Conservation (phyloP, 2,113 vertebrate genomes). For the Hymenochirus boettgeri region DNA sequence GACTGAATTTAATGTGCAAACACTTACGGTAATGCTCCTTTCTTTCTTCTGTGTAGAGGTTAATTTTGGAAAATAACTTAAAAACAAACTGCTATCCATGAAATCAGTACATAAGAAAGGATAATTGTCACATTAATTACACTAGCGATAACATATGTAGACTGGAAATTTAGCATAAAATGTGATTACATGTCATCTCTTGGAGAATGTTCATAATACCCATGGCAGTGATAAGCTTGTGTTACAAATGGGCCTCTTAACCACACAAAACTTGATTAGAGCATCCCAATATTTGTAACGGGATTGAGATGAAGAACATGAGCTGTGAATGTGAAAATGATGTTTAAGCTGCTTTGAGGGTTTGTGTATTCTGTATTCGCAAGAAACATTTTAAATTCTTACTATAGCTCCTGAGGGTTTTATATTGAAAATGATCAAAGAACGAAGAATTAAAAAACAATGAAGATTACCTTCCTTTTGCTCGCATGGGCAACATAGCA, state of each 20-base stretch:
- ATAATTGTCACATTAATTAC: slow-evolving; percentile 39
- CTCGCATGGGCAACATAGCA: slow-evolving; percentile 19
- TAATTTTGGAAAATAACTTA: too few relatives aligned
- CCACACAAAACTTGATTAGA: slow-evolving; percentile 44
- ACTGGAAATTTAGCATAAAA: slow-evolving; percentile 55
- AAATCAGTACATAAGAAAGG: neutral
- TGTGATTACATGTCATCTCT: slow-evolving; percentile 43
- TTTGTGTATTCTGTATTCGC: slow-evolving; percentile 34
- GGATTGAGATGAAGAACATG: slow-evolving; percentile 48
- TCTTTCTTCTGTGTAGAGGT: too few relatives aligned
- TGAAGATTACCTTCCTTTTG: slow-evolving; percentile 36
- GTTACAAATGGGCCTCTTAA: slow-evolving; percentile 50
- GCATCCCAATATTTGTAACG: slow-evolving; percentile 49
- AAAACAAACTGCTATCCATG: neutral
- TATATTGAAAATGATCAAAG: slow-evolving; percentile 41
- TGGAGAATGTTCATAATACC: slow-evolving; percentile 42
- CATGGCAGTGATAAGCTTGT: slow-evolving; percentile 46
- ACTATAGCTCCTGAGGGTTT: slow-evolving; percentile 35
- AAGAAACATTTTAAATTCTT: slow-evolving; percentile 42
- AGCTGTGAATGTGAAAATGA: slow-evolving; percentile 45
- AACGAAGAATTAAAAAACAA: slow-evolving; percentile 40
- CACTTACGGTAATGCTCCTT: too few relatives aligned
- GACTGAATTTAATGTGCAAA: too few relatives aligned
- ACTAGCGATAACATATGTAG: slow-evolving; percentile 41
- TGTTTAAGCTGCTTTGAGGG: slow-evolving; percentile 33